Evolutionary conservation across 1,140 invertebrate species (phyloP), one percentile per base, ranked within the genome.

Genomic region (Temnothorax nylanderi): DNA sequence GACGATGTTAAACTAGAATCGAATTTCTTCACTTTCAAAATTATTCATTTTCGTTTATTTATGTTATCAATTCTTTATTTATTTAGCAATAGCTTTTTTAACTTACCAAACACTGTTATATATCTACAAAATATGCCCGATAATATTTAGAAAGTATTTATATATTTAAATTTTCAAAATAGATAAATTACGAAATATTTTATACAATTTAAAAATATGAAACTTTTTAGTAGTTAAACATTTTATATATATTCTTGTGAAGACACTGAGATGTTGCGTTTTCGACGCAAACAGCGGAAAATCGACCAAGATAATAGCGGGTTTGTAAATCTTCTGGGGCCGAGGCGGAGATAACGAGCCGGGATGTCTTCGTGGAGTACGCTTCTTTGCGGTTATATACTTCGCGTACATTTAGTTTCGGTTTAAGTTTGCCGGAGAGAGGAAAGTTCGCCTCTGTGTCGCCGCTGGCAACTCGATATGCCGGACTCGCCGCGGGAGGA

Each of bases 361-460:
- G 32, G 34, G 21, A 72, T 80, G 87, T 89, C 80, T 89, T 64
- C 60, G 58, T 26, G 11, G 47, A 80, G 32, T 56, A 62, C 51
- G 60, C 49, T 56, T 72, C 75, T 75, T 81, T 47, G 18, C 75
- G 49, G 47, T 69, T 49, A 80, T 74, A 56, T 67, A 87, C 77
- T 44, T 76, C 16, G 74, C 16, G 75, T 64, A 84, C 78, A 77
- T 71, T 90, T 87, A 84, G 77, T 84, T 90, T 90, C 74, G 77
- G 74, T 89, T 88, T 60, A 67, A 90, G 85, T 89, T 89, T 47
- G 47, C 3, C 18, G 49, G 44, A 44, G 54, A 54, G 34, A 81
- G 84, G n/a, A 82, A 89, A 90, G 88, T 90, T 89, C 69, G 75
- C 26, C n/a, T 44, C 62, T 56, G 26, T 56, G 77, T 75, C 49